A percentile compares a stretch with the other conserved stretches of the same genome.
These are phyloP conservation scores for Terebella lapidaria DNA, from an alignment of 2,888 invertebrate genomes.

Conservation along the genomic window DNA sequence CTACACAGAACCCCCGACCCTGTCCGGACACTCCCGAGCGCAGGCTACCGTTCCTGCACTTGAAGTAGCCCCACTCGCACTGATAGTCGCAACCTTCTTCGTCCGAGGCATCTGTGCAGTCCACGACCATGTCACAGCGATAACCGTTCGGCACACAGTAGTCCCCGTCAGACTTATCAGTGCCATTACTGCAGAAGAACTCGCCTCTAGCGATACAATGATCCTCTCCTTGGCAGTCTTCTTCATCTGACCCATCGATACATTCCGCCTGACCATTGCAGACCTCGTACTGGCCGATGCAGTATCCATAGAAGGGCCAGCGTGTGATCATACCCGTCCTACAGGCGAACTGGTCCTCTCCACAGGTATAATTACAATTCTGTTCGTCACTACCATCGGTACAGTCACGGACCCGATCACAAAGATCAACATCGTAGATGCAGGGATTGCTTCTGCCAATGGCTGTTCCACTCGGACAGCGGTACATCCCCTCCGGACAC, in stretches of 20 bases:
- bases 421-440: background rate
- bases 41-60: conserved; percentile 2
- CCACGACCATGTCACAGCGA: conserved; percentile 13
- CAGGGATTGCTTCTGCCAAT: background rate
- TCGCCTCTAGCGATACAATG: conserved; percentile 8
- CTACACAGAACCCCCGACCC: conserved; percentile 3
- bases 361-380: conserved; percentile 10
- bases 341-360: background rate
- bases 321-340: conserved; percentile 3
- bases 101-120: conserved; percentile 20
- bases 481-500: conserved; percentile 11
- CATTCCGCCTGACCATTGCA: conserved; percentile 10
- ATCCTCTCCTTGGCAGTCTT: background rate
- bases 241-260: conserved; percentile 7
- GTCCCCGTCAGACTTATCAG: conserved; percentile 1
- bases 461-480: conserved; percentile 9
- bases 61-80: conserved; percentile 9
- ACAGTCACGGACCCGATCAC: conserved; percentile 5
- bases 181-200: conserved; percentile 17
- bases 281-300: conserved; percentile 1
- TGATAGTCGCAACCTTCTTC: conserved; percentile 14
- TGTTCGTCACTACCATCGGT: conserved; percentile 8
- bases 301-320: conserved; percentile 13
- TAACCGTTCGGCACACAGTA: conserved; percentile 8
- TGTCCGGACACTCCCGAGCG: background rate